phyloP scores from a whole-genome alignment of 2,797 vertebrate genomes.

The Squalus acanthias region DNA sequence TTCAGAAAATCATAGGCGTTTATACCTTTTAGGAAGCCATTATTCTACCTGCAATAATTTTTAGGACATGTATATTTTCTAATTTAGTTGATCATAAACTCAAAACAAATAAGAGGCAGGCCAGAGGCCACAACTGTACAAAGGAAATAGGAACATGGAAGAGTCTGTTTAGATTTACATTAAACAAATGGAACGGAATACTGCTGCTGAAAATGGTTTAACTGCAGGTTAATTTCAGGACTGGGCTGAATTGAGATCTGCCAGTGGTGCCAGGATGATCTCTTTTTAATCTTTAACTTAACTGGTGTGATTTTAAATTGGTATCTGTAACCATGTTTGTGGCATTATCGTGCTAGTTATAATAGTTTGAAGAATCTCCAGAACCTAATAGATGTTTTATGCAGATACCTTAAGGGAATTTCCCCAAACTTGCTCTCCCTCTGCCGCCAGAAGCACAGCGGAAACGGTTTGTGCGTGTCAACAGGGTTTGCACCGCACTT shows the following conservation, averaged over 20 bases:
- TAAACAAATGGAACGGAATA: background rate
- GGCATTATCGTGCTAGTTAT: background rate
- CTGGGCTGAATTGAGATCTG: background rate
- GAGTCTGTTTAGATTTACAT: background rate
- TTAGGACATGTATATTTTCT: background rate
- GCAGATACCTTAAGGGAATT: too few relatives aligned
- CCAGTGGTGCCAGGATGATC: background rate
- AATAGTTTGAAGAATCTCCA: background rate
- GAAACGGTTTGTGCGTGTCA: too few relatives aligned
- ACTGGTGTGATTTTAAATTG: background rate
- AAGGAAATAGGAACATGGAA: background rate
- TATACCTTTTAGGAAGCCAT: background rate
- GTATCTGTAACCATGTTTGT: background rate
- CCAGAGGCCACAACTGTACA: background rate
- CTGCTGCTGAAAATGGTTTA: background rate
- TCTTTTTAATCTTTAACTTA: background rate
- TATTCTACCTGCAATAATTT: background rate
- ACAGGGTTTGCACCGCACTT: background rate
- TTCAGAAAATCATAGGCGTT: background rate
- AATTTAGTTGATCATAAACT: background rate
- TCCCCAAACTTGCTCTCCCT: too few relatives aligned
- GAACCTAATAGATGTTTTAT: too few relatives aligned
- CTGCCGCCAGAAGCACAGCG: too few relatives aligned
- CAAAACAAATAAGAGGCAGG: background rate
- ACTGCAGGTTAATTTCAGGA: background rate